Base-by-base conservation (phyloP, 1,140 invertebrate species). In the Potamilus streckersoni region DNA sequence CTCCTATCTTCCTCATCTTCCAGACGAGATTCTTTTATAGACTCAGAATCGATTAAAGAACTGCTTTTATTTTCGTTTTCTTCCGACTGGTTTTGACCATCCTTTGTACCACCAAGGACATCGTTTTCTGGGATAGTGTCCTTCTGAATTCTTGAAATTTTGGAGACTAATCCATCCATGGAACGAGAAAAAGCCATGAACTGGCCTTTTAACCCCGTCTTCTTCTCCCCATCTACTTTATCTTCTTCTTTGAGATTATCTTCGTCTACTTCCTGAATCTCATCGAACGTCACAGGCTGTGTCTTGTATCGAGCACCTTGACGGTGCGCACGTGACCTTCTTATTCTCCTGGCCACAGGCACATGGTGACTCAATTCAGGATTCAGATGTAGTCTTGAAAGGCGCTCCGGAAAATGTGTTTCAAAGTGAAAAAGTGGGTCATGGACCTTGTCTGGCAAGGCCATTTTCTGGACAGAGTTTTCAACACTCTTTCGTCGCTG, bases 241-340 rank as follows among this genome's bases (percentile, higher is more conserved):
- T 82, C 73, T 69, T 80, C 76, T 49, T 83, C 80, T 61, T 79
- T 74, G 55, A 80, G 74, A 31, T 83, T 82, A 74, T 89, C 84
- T 79, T 86, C 84, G 79, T 89, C 86, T 49, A 89, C 85, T 71
- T 94, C 94, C 90, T 94, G 92, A 79, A 94, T 94, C 90, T 94
- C 94, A 69, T 94, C 92, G 87, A 94, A 94, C 23, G 94, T 94
- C 71, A 94, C 93, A 0, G 93, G 94, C 84, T 93, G 93, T 13
- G 94, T 94, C 81, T 93, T 91, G 83, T 93, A 93, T 62, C 94
- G 87, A 8, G 88, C 86, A 70, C 84, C 80, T 77, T 86, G 79
- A 31, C 86, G 75, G 23, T 77, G 80, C 2, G 76, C 76, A 57
- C 77, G 79, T 31, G 79, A 76, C 13, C 75, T 58, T 66, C 77